Base-by-base conservation (phyloP, 2,113 vertebrate species). In the Hemibates koningsi region DNA sequence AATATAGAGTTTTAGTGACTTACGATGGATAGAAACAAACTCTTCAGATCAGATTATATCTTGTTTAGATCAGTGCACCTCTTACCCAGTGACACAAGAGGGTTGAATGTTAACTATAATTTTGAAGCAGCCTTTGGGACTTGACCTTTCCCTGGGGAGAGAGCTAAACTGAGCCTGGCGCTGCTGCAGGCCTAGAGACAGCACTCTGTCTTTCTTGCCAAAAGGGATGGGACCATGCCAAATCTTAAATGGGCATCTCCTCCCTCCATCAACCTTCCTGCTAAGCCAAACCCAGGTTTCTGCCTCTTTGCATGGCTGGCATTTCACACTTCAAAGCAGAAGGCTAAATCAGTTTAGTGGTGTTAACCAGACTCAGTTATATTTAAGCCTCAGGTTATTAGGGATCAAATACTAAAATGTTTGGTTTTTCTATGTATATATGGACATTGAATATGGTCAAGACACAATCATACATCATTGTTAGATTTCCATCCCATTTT, bases 151-250 rank as follows among this genome's bases (percentile, higher is more conserved):
- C 83, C 90, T 87, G 88, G 86, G 61, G 92, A 85, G 86, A 85
- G 88, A 80, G 90, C 89, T 93, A 89, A 94, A 80, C 90, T 92
- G 81, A 91, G 87, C 81, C 88, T 95, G 93, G 93, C 93, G 86
- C 84, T 59, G 66, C 86, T 85, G 82, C 88, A 84, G 80, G 82
- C 82, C 24, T 80, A 84, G 73, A 90, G 88, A 91, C 71, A 86
- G 54, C 41, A 54, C 86, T 48, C 59, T 78, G 50, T 21, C 71
- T 63, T 57, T 85, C 29, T 76, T 85, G 90, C 91, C 91, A 94
- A 89, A 86, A 88, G 61, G 48, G 57, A 80, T 56, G 7, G 5
- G 83, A 16, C 71, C 66, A 71, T 66, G 93, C 94, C 95, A 96
- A 88, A 86, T 93, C 81, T 86, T 93, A 93, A 95, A 94, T 86